Evolutionary conservation across 2,113 vertebrate species (phyloP).

Genomic region (Ctenomys sociabilis): DNA sequence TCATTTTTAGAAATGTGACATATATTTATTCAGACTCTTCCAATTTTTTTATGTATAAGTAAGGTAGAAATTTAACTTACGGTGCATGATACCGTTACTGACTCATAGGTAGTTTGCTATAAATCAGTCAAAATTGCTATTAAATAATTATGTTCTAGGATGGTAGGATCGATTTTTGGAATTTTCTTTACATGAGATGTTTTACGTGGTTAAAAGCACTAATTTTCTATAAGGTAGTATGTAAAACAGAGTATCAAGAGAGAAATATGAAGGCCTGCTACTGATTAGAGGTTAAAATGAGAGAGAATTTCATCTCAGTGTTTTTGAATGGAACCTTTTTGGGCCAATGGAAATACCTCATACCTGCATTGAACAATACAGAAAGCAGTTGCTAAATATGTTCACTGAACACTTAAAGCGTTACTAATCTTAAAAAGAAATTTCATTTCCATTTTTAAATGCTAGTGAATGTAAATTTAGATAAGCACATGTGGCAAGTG

Average conservation of each 20-base stretch:
- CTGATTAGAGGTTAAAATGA: background rate
- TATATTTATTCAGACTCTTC: background rate
- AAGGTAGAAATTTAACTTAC: conserved; percentile 34
- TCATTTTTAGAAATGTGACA: conserved; percentile 26
- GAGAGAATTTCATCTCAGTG: background rate
- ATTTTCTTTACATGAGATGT: conserved; percentile 14
- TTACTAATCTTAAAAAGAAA: background rate
- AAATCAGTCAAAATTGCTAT: conserved; percentile 55
- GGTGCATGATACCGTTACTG: conserved; percentile 16
- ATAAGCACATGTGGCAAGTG: background rate
- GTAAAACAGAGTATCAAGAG: background rate
- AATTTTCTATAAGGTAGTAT: background rate
- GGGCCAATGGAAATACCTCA: background rate
- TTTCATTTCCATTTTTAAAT: background rate
- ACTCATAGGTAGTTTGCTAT: conserved; percentile 49
- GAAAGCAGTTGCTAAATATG: background rate
- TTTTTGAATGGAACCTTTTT: background rate
- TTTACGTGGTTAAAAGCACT: conserved; percentile 3
- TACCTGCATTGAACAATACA: background rate
- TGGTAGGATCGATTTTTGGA: conserved; percentile 44
- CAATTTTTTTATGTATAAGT: conserved; percentile 54
- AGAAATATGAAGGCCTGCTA: background rate
- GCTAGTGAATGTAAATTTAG: background rate
- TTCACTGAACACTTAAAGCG: background rate
- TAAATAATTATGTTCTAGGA: background rate